Base-by-base conservation (phyloP, 2,113 vertebrate genomes). In the Zosterops japonicus region DNA sequence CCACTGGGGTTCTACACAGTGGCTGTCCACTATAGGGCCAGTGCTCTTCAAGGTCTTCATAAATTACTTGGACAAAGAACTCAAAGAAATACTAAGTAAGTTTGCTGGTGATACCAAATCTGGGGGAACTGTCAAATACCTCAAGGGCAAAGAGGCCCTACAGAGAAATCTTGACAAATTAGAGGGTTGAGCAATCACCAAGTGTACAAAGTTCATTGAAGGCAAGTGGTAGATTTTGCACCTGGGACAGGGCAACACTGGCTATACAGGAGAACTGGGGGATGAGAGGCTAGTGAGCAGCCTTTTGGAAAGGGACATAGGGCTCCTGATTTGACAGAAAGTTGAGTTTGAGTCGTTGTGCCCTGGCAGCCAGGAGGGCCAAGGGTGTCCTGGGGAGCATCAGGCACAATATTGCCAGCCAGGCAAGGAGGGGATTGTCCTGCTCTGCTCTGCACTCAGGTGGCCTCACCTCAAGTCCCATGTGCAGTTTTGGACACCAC, bases 351-450 rank as follows among this genome's bases (percentile, higher is more conserved):
- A 82, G 8, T 41, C 36, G 22, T 7, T 17, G 36, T 68, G 63
- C 11, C 31, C 36, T 52, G 46, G 27, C 44, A 68, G 21, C 63
- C 53, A 52, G 72, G 36, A 1, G 11, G 17, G 33, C 14, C 36
- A 68, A 0, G 2, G 0, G 0, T 59, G 21, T 29, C 7, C 27
- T 86, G 61, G 8, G 8, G 7, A 1, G 27, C 31, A 52, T 35
- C 36, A 52, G 44, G 31, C 44, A 27, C 21, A 27, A 25, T 21
- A 68, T 52, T 1, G 0, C 21, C 52, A 50, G 44, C 52, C 0
- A 3, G 61, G 10, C 31, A 42, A 35, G 35, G n/a, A 41, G 20
- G 44, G 12, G 20, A 83, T 36, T 71, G 56, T 36, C 56, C 33
- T 0, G 2, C 21, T 18, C 44, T 68, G 7, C 8, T 52, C 44